phyloP scores from a whole-genome alignment of 2,113 vertebrate genomes.

The Australoheros scitulus region DNA sequence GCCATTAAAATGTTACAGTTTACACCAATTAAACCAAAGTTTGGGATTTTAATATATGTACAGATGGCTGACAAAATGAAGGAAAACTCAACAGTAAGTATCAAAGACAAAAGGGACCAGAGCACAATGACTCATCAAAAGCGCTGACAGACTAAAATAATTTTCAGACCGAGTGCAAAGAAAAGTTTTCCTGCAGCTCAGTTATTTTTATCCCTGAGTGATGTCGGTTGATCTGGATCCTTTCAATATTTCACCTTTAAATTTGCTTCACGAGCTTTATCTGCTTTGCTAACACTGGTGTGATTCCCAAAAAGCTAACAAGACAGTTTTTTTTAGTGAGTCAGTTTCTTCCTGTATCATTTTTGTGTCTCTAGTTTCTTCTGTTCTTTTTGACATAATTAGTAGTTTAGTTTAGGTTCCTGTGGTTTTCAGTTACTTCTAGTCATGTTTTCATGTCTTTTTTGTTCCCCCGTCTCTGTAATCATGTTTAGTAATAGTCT shows the following conservation, averaged over 20 bases:
- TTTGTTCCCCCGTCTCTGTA: background rate
- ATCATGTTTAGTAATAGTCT: background rate
- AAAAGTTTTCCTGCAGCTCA: background rate
- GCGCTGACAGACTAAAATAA: background rate
- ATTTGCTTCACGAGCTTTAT: background rate
- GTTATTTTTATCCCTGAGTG: background rate
- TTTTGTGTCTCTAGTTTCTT: background rate
- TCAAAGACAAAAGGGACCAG: background rate
- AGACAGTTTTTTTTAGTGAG: background rate
- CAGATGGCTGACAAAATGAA: background rate
- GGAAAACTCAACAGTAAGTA: background rate
- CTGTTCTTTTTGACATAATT: background rate
- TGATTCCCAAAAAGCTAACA: background rate
- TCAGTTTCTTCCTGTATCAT: background rate
- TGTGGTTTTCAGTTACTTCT: background rate
- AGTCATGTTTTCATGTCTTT: background rate
- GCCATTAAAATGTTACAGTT: background rate
- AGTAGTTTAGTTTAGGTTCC: background rate
- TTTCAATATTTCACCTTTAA: background rate
- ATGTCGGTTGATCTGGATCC: background rate
- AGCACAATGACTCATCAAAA: background rate
- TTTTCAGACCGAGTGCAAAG: background rate
- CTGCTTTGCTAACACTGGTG: background rate
- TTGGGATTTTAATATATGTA: background rate
- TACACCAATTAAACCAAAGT: background rate